A percentile compares a stretch with the other conserved stretches of the same genome.
Evolutionary conservation across 2,888 invertebrate genomes (phyloP).

Genomic region (Cryptocheilus praepositus): DNA sequence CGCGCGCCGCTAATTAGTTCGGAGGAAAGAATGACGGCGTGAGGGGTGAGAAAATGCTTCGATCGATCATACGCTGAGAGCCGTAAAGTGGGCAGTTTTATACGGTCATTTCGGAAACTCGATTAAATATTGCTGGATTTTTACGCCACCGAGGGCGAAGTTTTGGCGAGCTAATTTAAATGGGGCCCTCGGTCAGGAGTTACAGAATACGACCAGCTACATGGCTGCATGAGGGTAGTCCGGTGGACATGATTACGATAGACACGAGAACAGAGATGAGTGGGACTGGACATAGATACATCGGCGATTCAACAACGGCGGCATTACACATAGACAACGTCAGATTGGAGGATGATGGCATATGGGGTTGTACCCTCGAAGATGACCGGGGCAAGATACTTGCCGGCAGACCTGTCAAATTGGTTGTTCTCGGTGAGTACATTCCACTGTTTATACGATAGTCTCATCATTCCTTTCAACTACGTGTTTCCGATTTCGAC

Average conservation of each 20-base stretch:
- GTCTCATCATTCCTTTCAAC: no score
- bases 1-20: no score
- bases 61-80: no score
- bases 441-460: constrained; percentile 3
- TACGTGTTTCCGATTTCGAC: background rate
- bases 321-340: constrained; percentile 78
- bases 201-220: constrained; percentile 71
- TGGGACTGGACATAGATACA: constrained; percentile 72
- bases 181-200: constrained; percentile 58
- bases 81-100: no score
- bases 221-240: constrained; percentile 69
- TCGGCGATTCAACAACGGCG: constrained; percentile 71
- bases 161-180: background rate
- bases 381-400: constrained; percentile 81
- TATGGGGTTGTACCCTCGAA: constrained; percentile 83
- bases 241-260: constrained; percentile 73
- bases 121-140: no score
- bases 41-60: no score
- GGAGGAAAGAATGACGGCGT: no score
- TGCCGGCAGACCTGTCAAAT: constrained; percentile 80
- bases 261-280: constrained; percentile 73
- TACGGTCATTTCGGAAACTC: no score
- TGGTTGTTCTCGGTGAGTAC: constrained; percentile 81
- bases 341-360: constrained; percentile 81
- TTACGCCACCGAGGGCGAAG: no score